phyloP scores from a whole-genome alignment of 2,888 invertebrate species.

The Eumerus sabulonum region DNA sequence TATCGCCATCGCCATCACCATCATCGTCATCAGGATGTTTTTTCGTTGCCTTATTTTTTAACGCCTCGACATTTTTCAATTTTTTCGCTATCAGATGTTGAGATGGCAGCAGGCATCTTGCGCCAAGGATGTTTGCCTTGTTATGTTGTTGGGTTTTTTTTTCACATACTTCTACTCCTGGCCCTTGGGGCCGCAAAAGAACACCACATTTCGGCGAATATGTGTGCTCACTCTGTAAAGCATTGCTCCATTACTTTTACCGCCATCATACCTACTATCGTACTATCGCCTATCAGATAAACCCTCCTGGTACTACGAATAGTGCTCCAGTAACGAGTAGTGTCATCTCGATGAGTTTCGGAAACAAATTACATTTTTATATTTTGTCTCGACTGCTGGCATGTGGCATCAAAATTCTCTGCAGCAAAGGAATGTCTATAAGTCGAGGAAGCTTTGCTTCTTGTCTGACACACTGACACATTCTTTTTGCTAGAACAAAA shows the following conservation, averaged over 20 bases:
- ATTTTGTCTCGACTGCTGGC: conserved; percentile 1
- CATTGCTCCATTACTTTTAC: too few relatives aligned
- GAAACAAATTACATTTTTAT: conserved; percentile 29
- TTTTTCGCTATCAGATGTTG: conserved; percentile 17
- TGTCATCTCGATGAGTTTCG: too few relatives aligned
- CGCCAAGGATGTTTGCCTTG: conserved; percentile 23
- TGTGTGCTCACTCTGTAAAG: conserved; percentile 9
- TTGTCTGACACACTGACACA: conserved; percentile 2
- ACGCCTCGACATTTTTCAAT: conserved; percentile 26
- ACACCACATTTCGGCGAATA: conserved; percentile 26
- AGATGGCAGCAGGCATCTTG: conserved; percentile 34
- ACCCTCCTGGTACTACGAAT: background rate
- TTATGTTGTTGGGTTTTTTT: conserved; percentile 1
- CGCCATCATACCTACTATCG: too few relatives aligned
- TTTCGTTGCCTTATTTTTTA: background rate
- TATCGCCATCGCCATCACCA: too few relatives aligned
- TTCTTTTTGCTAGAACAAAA: background rate
- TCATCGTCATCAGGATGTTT: too few relatives aligned
- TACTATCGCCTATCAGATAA: too few relatives aligned
- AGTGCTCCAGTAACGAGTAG: background rate
- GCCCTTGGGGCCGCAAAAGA: conserved; percentile 7
- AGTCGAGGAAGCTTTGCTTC: background rate
- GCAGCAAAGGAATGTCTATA: conserved; percentile 1
- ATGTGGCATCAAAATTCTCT: background rate
- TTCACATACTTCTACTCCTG: conserved; percentile 7